Evolutionary conservation across 2,113 vertebrate genomes (phyloP).

Genomic region (Oncorhynchus masou): DNA sequence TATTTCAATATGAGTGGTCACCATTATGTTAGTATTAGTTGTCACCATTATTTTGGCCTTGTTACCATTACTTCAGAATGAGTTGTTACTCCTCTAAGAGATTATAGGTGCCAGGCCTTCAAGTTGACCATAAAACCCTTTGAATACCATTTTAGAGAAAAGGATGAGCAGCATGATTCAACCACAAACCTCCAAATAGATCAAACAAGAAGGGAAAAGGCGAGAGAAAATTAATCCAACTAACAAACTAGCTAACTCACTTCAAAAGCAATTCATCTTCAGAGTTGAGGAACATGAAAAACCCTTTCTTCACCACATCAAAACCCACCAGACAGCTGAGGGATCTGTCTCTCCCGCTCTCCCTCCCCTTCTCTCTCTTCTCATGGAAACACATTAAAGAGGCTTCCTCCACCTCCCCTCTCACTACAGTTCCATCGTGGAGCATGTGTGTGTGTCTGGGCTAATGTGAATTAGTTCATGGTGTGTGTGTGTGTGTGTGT

Average conservation of each 20-base stretch:
- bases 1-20: too few species aligned
- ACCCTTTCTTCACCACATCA: constrained; percentile 62
- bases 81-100: constrained; percentile 27
- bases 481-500: constrained; percentile 36
- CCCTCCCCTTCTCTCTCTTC: constrained; percentile 34
- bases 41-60: too few species aligned
- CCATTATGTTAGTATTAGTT: too few species aligned
- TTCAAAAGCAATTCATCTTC: constrained; percentile 69
- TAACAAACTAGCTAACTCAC: constrained; percentile 65
- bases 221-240: constrained; percentile 58
- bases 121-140: constrained; percentile 21
- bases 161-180: constrained; percentile 48
- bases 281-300: constrained; percentile 73
- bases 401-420: neutral
- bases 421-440: constrained; percentile 25
- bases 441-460: constrained; percentile 18
- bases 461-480: constrained; percentile 61
- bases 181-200: constrained; percentile 56
- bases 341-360: constrained; percentile 43
- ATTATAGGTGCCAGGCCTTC: constrained; percentile 10
- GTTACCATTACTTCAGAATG: too few species aligned
- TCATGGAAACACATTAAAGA: constrained; percentile 10
- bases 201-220: constrained; percentile 33
- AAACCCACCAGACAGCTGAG: constrained; percentile 57
- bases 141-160: constrained; percentile 41